Base-by-base conservation (phyloP, 2,113 vertebrate genomes). In the Melanotaenia duboulayi region DNA sequence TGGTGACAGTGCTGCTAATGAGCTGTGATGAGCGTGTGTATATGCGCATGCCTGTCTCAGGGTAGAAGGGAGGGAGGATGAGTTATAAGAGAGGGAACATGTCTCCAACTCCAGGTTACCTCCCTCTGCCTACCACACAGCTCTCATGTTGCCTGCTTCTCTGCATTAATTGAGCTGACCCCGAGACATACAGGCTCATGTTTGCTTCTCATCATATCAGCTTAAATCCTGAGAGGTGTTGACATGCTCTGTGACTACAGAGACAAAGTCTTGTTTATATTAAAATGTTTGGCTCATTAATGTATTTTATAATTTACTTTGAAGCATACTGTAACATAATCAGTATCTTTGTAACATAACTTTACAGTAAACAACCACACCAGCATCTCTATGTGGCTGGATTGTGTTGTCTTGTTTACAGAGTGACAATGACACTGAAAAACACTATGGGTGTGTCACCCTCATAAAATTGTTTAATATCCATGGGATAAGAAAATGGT, bases 141-240 rank as follows among this genome's bases (percentile, higher is more conserved):
- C 68, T 44, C 76, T 77, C 68, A 2, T 54, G 50, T 52, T 62
- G 63, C 68, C n/a, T 74, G 68, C 16, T 74, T 82, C 73, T 62
- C 69, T 11, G 71, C 69, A 55, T 80, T 85, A 90, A 89, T 81
- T 74, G 55, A 39, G 56, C 63, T 56, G 86, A 90, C 82, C 84
- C 82, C 9, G 73, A 74, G 66, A 82, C 70, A 63, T 2, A 46
- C 86, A 82, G 62, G 83, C 67, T 78, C 68, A 73, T 54, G 74
- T 82, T 75, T 70, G 65, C 73, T 67, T 65, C 74, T 79, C 80
- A 54, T n/a, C 56, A 49, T 44, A 65, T 68, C 76, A 79, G 23
- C 63, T 56, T 12, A 20, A 66, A 44, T 32, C 78, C 71, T 50
- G 48, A 5, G 48, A n/a, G 71, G 56, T 12, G 60, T 63, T 8